Evolutionary conservation across 2,888 invertebrate genomes (phyloP).

Genomic region (Tubulanus polymorphus): DNA sequence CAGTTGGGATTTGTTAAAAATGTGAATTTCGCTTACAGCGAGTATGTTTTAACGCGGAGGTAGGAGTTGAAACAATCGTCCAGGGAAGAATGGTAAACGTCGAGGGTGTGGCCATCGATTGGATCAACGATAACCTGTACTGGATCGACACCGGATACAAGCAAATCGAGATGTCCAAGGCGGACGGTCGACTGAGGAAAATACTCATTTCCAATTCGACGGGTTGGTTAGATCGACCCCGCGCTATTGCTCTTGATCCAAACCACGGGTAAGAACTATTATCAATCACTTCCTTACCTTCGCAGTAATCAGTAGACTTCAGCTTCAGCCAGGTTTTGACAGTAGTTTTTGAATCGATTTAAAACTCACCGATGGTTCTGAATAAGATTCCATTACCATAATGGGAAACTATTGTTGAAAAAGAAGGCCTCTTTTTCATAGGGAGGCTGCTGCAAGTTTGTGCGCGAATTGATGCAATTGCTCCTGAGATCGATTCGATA

Average conservation of each 20-base stretch:
- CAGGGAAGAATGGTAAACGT: constrained; percentile 73
- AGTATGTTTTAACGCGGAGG: constrained; percentile 59
- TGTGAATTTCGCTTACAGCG: constrained; percentile 35
- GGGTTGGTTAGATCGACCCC: constrained; percentile 64
- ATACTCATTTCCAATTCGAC: constrained; percentile 65
- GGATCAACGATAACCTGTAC: constrained; percentile 80
- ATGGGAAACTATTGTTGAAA: no score
- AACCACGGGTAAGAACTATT: constrained; percentile 61
- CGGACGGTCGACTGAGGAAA: constrained; percentile 71
- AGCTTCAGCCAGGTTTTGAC: no score
- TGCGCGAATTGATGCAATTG: no score
- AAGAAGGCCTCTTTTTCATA: no score
- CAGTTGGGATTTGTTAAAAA: no score
- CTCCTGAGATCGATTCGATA: no score
- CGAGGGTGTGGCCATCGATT: constrained; percentile 85
- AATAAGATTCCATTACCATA: no score
- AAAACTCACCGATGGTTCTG: no score
- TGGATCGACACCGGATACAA: constrained; percentile 78
- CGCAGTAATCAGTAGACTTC: no score
- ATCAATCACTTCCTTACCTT: no score
- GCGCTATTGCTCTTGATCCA: constrained; percentile 81
- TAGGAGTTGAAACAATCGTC: constrained; percentile 66
- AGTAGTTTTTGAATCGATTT: no score
- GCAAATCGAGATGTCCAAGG: constrained; percentile 77
- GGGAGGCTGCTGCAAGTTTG: no score